phyloP scores from a whole-genome alignment of 1,140 invertebrate species.

The Wiebesia pumilae region DNA sequence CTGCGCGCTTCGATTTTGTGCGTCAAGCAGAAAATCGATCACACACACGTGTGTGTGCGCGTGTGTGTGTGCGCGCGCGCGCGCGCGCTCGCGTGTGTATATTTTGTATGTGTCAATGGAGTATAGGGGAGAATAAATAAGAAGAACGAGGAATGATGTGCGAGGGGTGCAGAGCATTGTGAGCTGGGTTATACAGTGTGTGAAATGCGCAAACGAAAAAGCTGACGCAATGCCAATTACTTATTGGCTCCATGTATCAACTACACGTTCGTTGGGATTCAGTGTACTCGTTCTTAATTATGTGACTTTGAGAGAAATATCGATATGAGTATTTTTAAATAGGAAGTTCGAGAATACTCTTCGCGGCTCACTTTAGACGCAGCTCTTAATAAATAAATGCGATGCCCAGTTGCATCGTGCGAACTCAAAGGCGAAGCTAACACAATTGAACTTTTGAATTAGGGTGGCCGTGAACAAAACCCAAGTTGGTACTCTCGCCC shows the following conservation, averaged over 20 bases:
- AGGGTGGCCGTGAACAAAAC: background rate
- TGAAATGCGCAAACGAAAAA: background rate
- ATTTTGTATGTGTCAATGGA: background rate
- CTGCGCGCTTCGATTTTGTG: background rate
- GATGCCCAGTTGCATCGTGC: background rate
- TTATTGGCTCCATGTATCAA: no score
- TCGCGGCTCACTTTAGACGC: no score
- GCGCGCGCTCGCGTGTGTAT: no score
- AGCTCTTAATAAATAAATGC: background rate
- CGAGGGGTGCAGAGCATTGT: background rate
- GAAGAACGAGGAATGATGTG: background rate
- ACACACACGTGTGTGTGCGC: no score
- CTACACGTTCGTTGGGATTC: no score
- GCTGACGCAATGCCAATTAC: no score
- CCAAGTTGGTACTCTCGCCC: background rate
- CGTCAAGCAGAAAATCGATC: background rate
- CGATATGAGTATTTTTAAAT: no score
- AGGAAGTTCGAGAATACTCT: no score
- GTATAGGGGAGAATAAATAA: background rate
- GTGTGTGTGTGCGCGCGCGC: no score
- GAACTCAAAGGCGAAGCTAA: background rate
- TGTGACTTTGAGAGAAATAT: no score
- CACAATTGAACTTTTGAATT: constrained; percentile 1
- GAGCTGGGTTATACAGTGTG: background rate
- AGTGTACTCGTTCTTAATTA: no score